Evolutionary conservation across 2,888 invertebrate genomes (phyloP), one percentile per base, ranked within the genome.

Genomic region (Ecliptopera silaceata): DNA sequence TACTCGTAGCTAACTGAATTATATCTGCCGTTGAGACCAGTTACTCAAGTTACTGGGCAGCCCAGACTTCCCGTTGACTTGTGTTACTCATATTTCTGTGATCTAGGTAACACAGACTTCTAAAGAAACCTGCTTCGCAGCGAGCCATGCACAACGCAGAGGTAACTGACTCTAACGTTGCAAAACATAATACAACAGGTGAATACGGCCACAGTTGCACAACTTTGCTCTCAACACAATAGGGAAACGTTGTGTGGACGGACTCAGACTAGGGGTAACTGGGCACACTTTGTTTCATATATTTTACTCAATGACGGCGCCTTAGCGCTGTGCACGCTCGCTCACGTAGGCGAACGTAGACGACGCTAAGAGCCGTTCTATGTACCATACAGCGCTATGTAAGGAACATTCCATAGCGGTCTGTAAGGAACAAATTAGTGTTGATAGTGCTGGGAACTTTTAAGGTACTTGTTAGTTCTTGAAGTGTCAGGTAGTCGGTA

Each of bases 141-240:
- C 11, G 39, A 39, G 18, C 39, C 39, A 39, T 31, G 42, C 44
- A 31, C n/a, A 20, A 32, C 20, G 31, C 12, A 49, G 32, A 38
- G 43, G 38, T 47, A 31, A 42, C 26, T 44, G 26, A 46, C 34
- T 32, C 43, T 20, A 39, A 0, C 26, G 32, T 58, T 59, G 39
- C 63, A 56, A 59, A 61, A 61, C 34, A 38, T 43, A 38, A 44
- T 50, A 36, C 26, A 56, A 45, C 48, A 54, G 44, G 55, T 56
- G 38, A 42, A 57, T 49, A 50, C 32, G 34, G 41, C 47, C 45
- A 42, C 29, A 41, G 49, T 59, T 61, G 53, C 38, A 43, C 15
- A 56, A 56, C 48, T 52, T 45, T 45, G 34, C 47, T 51, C 62
- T 50, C 42, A 15, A 53, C 53, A 64, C 62, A 60, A 64, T 64